Base-by-base conservation (phyloP, 2,888 invertebrate genomes). In the Apotomis betuletana region DNA sequence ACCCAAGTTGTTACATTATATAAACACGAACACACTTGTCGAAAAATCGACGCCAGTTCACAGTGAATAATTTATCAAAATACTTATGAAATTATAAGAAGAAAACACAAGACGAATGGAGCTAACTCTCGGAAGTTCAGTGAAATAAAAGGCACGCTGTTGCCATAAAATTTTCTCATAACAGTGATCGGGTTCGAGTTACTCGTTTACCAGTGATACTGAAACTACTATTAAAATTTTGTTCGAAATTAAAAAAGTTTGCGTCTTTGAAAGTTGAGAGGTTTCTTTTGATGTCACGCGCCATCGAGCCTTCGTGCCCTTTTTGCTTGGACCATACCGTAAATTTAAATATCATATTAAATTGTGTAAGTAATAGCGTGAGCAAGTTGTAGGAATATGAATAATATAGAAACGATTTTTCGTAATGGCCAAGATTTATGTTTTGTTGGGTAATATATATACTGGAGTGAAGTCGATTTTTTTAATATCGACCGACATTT, bases 11-110 rank as follows among this genome's bases (percentile, higher is more conserved):
- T 27, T 27, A 27, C 27, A 27, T 27, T 15, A 27, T 27, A 27
- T 27, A 27, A 27, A 41, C 41, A 41, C 6, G 41, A 41, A 41
- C 41, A 41, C 41, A 41, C 41, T 41, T 41, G 6, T 41, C 6
- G 6, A 6, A 6, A 6, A 41, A 41, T 41, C 41, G 41, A 41
- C 3, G 6, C 41, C 41, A 41, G 41, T 41, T 41, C 41, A 41
- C 6, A 41, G 41, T 41, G 6, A 41, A 41, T 3, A 41, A 41
- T 41, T 41, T 61, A 54, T 52, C 54, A 68, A 60, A 27, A 54
- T 27, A 57, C 36, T 57, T 55, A 69, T 55, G 13, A 58, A 58
- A 55, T 62, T 44, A 62, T 61, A 69, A 62, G 61, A 54, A 62
- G 49, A 62, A 55, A 46, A 4, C 55, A n/a, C 10, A 36, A 55